Percentiles rank a stretch among this genome's conserved stretches.
phyloP scores from a whole-genome alignment of 2,888 invertebrate species.

The Diabrotica balteata region DNA sequence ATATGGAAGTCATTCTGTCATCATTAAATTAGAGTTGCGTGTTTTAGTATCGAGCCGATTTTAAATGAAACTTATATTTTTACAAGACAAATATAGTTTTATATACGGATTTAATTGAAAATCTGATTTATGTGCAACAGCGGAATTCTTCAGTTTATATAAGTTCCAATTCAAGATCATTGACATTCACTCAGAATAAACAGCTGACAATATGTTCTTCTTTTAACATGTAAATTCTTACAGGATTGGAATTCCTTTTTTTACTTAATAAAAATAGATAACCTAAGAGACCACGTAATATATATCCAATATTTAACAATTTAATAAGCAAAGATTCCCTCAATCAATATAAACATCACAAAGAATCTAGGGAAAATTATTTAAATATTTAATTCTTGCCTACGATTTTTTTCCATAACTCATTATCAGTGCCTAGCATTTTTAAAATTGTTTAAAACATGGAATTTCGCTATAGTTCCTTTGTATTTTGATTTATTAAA shows the following conservation, averaged over 20 bases:
- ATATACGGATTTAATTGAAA: constrained; percentile 45
- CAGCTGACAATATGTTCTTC: constrained; percentile 17
- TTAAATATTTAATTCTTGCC: too few species aligned
- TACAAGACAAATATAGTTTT: constrained; percentile 48
- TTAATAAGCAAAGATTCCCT: too few species aligned
- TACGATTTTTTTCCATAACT: too few species aligned
- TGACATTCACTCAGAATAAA: constrained; percentile 20
- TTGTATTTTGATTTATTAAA: too few species aligned
- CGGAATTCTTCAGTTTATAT: constrained; percentile 32
- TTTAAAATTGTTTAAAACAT: too few species aligned
- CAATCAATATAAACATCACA: too few species aligned
- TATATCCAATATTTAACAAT: too few species aligned
- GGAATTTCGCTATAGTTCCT: too few species aligned
- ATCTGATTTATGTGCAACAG: constrained; percentile 46
- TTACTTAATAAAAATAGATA: too few species aligned
- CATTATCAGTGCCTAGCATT: too few species aligned
- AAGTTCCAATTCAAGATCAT: constrained; percentile 23
- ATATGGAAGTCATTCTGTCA: constrained; percentile 43
- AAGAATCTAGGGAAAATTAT: too few species aligned
- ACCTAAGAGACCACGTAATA: too few species aligned
- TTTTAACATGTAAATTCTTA: neutral
- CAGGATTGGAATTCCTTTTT: neutral
- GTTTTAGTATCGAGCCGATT: constrained; percentile 36
- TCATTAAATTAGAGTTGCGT: constrained; percentile 30
- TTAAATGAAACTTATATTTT: constrained; percentile 44